Percentiles rank a stretch among this genome's conserved stretches.
phyloP scores from a whole-genome alignment of 2,888 invertebrate species.

The Cephus nigrinus region DNA sequence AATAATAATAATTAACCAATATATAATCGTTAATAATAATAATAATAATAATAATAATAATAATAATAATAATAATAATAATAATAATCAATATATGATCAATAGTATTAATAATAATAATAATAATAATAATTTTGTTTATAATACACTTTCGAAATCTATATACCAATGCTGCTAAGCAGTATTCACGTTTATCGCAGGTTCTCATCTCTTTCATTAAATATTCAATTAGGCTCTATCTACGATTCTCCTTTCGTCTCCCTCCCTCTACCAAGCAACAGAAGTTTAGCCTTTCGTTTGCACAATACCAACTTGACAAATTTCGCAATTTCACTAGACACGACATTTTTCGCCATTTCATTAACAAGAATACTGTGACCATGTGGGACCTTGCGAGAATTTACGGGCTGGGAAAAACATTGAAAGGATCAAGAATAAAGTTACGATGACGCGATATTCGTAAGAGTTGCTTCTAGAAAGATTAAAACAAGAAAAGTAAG shows the following conservation, averaged over 20 bases:
- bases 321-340: no score
- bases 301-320: no score
- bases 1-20: slow-evolving; percentile 44
- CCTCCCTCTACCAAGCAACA: no score
- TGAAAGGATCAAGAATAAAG: no score
- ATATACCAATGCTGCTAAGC: slow-evolving; percentile 39
- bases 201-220: slow-evolving; percentile 11
- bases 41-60: slow-evolving; percentile 17
- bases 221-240: slow-evolving; percentile 22
- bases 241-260: slow-evolving; percentile 7
- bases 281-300: no score
- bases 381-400: no score
- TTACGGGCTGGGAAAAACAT: no score
- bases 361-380: no score
- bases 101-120: slow-evolving; percentile 34
- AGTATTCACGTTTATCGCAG: slow-evolving; percentile 25
- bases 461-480: no score
- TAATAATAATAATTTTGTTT: slow-evolving; percentile 36
- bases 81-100: slow-evolving; percentile 18
- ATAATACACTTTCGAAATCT: slow-evolving; percentile 51
- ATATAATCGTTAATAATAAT: slow-evolving; percentile 33
- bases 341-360: no score
- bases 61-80: slow-evolving; percentile 31
- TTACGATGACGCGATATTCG: no score
- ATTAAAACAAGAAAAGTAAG: no score